A percentile compares a stretch with the other conserved stretches of the same genome.
Conservation (phyloP, 1,140 invertebrate species). For the Drosophila azteca region DNA sequence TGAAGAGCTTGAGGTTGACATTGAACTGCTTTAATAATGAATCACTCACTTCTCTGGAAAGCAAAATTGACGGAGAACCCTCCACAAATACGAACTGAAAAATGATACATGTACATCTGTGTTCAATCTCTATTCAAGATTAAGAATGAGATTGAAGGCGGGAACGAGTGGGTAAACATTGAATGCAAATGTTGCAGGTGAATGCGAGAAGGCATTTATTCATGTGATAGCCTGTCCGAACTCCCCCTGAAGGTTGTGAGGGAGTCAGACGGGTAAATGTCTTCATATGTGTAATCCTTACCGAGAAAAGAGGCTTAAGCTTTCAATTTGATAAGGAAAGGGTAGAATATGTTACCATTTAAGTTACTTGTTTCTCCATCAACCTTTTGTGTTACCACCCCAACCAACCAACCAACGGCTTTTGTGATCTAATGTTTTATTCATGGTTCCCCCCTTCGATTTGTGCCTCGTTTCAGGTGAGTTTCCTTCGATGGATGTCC, state of each 20-base stretch:
- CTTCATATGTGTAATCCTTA: conserved; percentile 21
- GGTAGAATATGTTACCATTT: conserved; percentile 37
- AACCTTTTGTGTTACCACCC: conserved; percentile 3
- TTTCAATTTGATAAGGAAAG: too few relatives aligned
- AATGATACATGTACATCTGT: conserved; percentile 22
- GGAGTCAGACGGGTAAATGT: conserved; percentile 17
- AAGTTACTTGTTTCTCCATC: conserved; percentile 29
- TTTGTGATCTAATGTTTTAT: conserved; percentile 35
- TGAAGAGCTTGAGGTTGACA: too few relatives aligned
- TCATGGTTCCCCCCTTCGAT: conserved; percentile 19
- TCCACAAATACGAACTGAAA: too few relatives aligned
- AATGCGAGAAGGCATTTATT: conserved; percentile 47
- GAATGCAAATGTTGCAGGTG: conserved; percentile 58
- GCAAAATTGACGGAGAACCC: too few relatives aligned
- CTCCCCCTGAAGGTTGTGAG: neutral
- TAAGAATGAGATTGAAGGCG: conserved; percentile 8
- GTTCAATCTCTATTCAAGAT: conserved; percentile 3
- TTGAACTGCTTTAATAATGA: too few relatives aligned
- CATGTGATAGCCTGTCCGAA: conserved; percentile 50
- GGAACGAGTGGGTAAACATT: conserved; percentile 15
- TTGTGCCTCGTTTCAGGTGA: conserved; percentile 39
- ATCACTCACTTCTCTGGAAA: too few relatives aligned
- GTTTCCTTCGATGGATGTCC: conserved; percentile 40
- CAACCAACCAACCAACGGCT: neutral
- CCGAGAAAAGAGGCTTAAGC: conserved; percentile 17